Evolutionary conservation across 2,113 vertebrate species (phyloP).

Genomic region (Barnardius zonarius): DNA sequence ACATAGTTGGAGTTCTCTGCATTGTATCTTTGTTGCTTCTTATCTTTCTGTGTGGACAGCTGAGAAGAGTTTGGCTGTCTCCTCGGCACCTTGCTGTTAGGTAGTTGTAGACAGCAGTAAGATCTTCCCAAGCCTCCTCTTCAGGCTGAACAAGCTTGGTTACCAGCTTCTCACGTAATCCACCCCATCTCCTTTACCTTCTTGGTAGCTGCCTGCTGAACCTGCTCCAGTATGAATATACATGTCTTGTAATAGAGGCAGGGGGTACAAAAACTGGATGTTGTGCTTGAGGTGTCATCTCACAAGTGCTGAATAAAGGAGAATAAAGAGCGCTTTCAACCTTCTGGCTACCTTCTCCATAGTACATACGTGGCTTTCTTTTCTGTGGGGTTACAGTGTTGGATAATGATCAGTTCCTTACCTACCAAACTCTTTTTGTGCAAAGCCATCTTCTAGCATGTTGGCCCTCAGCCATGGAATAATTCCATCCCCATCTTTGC

Average conservation of each 20-base stretch:
- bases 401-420: not conserved
- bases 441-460: not conserved
- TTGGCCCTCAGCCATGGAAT: not conserved
- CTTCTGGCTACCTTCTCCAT: not conserved
- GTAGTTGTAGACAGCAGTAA: not conserved
- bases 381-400: not conserved
- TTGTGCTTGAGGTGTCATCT: not conserved
- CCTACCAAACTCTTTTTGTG: not conserved
- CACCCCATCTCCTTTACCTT: not conserved
- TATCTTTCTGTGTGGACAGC: not conserved
- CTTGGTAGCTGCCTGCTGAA: not conserved
- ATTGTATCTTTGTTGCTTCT: not conserved
- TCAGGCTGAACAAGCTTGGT: not conserved
- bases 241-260: not conserved
- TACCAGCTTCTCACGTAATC: not conserved
- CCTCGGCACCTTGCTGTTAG: not conserved
- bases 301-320: not conserved
- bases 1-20: not conserved
- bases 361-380: not conserved
- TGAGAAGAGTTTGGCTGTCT: not conserved
- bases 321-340: not conserved
- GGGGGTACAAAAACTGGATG: not conserved
- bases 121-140: not conserved
- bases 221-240: not conserved
- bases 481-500: not conserved